Percentiles rank a stretch among this genome's conserved stretches.
Evolutionary conservation across 2,797 vertebrate genomes (phyloP).

Genomic region (Eospalax fontanierii): DNA sequence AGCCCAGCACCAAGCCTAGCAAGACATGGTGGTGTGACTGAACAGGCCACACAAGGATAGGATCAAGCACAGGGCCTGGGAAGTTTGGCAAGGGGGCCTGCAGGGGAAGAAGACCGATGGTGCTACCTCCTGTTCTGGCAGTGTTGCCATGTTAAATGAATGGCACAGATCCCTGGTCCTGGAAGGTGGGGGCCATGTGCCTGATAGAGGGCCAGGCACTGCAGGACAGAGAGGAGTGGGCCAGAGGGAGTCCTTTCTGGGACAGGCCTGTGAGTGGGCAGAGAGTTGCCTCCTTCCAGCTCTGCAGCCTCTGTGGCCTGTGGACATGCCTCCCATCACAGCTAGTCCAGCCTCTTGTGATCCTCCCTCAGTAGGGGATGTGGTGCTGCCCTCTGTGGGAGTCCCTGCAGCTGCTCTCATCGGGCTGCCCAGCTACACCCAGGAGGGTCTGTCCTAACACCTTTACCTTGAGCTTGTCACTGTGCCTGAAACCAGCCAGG

Average conservation of each 20-base stretch:
- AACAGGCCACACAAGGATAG: background rate
- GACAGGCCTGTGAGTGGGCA: too few species aligned
- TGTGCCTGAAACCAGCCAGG: background rate
- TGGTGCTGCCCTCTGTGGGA: background rate
- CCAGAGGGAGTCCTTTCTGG: background rate
- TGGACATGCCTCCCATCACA: background rate
- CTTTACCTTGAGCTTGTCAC: background rate
- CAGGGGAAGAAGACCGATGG: background rate
- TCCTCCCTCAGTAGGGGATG: background rate
- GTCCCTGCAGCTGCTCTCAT: rapidly evolving
- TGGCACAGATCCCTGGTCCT: background rate
- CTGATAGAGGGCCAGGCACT: background rate
- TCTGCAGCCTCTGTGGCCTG: background rate
- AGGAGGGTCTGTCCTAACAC: background rate
- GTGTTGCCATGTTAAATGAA: background rate
- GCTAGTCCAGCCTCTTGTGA: background rate
- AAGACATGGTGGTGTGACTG: background rate
- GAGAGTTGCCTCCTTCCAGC: background rate
- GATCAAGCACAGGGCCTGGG: background rate
- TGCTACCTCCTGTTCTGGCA: background rate
- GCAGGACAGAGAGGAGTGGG: too few species aligned
- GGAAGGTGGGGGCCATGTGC: background rate
- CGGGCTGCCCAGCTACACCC: background rate
- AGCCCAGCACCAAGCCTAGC: background rate
- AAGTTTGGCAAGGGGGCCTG: background rate